A percentile compares a stretch with the other conserved stretches of the same genome.
These are phyloP conservation scores for Metellina segmentata DNA, from an alignment of 2,888 invertebrate species.

Conservation along the genomic window DNA sequence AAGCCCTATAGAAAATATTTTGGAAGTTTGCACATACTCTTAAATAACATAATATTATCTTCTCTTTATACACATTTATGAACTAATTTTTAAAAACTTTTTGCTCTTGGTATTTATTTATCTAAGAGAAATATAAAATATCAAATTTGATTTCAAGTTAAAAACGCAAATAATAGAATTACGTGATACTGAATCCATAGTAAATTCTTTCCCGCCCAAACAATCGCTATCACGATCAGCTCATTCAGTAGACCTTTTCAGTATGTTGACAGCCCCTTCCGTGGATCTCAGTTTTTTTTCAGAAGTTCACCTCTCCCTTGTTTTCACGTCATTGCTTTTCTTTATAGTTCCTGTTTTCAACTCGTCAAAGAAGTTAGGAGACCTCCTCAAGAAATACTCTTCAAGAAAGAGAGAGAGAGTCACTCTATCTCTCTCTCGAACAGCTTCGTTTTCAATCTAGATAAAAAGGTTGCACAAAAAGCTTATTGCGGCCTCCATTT, in stretches of 20 bases:
- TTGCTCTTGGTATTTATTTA: no score
- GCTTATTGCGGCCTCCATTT: conserved; percentile 48
- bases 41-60: no score
- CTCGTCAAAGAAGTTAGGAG: conserved; percentile 63
- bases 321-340: conserved; percentile 58
- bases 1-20: no score
- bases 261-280: conserved; percentile 50
- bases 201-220: no score
- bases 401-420: conserved; percentile 11
- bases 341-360: conserved; percentile 57
- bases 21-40: no score
- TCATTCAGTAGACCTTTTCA: conserved; percentile 16
- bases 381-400: conserved; percentile 44
- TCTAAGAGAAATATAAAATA: no score
- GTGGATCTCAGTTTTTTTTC: conserved; percentile 5
- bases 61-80: no score
- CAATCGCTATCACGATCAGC: not conserved
- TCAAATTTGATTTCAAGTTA: no score
- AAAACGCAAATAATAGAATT: no score
- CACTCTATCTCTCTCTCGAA: not conserved
- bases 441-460: conserved; percentile 61
- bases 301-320: conserved; percentile 24
- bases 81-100: no score
- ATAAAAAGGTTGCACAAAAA: conserved; percentile 56
- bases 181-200: no score